A percentile compares a stretch with the other conserved stretches of the same genome.
These are phyloP conservation scores for Spondyliosoma cantharus DNA, from an alignment of 2,797 vertebrate genomes.

Conservation along the genomic window DNA sequence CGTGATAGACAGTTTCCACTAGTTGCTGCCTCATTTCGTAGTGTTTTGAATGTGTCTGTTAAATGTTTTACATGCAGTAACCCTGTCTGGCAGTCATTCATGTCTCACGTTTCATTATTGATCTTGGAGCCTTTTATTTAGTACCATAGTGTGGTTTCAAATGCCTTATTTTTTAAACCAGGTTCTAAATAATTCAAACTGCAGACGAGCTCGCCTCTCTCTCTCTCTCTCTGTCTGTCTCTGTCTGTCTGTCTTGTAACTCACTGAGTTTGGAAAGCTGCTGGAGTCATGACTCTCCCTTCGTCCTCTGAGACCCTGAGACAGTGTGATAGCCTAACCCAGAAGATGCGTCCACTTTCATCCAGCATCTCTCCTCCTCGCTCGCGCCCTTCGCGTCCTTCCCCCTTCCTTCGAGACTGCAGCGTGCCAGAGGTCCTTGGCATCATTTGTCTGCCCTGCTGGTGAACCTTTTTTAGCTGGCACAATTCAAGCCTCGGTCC, in stretches of 20 bases:
- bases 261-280: slow-evolving; percentile 22
- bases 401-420: slow-evolving; percentile 6
- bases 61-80: slow-evolving; percentile 4
- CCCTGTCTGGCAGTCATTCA: slow-evolving; percentile 4
- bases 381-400: slow-evolving; percentile 4
- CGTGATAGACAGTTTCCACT: neutral
- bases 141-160: neutral
- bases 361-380: slow-evolving; percentile 12
- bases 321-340: slow-evolving; percentile 47
- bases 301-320: slow-evolving; percentile 42
- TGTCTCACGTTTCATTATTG: neutral
- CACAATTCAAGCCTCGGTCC: slow-evolving; percentile 36
- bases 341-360: slow-evolving; percentile 47
- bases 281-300: slow-evolving; percentile 38
- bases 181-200: neutral
- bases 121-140: slow-evolving; percentile 13
- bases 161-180: neutral
- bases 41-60: neutral
- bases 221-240: neutral
- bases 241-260: neutral
- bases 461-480: slow-evolving; percentile 65
- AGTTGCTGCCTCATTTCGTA: neutral
- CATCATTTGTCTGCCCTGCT: slow-evolving; percentile 53
- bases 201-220: too few relatives aligned
- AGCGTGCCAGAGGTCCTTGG: slow-evolving; percentile 66